Percentiles rank a stretch among this genome's conserved stretches.
Conservation (phyloP, 1,140 invertebrate genomes). For the Centruroides vittatus region DNA sequence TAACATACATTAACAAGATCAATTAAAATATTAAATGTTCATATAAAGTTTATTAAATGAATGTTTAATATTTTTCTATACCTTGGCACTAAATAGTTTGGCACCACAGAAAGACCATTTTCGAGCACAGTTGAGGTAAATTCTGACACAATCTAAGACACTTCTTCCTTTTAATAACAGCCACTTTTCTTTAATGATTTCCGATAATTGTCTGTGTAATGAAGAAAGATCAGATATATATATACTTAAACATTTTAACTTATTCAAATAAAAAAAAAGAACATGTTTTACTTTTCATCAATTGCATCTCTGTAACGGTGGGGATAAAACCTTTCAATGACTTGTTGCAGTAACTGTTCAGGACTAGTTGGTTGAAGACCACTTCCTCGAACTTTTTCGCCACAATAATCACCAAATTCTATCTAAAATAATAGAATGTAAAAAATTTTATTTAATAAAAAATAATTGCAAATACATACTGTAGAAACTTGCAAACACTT, state of each 20-base stretch:
- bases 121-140: slow-evolving; percentile 84
- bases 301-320: slow-evolving; percentile 13
- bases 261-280: not conserved
- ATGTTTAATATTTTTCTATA: slow-evolving; percentile 20
- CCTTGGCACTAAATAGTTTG: slow-evolving; percentile 65
- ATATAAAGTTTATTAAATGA: too few relatives aligned
- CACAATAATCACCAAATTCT: slow-evolving; percentile 16
- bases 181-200: slow-evolving; percentile 51
- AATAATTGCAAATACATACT: too few relatives aligned
- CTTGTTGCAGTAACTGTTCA: slow-evolving; percentile 9
- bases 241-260: not conserved
- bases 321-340: slow-evolving; percentile 15
- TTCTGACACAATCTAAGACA: slow-evolving; percentile 75
- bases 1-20: too few relatives aligned
- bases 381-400: slow-evolving; percentile 13
- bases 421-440: slow-evolving; percentile 2
- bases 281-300: slow-evolving; percentile 12
- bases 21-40: too few relatives aligned
- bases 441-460: too few relatives aligned
- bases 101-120: slow-evolving; percentile 94
- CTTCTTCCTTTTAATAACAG: slow-evolving; percentile 69
- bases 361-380: slow-evolving; percentile 7
- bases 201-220: slow-evolving; percentile 5
- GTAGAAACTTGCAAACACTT: too few relatives aligned
- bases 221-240: not conserved